phyloP scores from a whole-genome alignment of 2,888 invertebrate species.

The Chouioia cunea region DNA sequence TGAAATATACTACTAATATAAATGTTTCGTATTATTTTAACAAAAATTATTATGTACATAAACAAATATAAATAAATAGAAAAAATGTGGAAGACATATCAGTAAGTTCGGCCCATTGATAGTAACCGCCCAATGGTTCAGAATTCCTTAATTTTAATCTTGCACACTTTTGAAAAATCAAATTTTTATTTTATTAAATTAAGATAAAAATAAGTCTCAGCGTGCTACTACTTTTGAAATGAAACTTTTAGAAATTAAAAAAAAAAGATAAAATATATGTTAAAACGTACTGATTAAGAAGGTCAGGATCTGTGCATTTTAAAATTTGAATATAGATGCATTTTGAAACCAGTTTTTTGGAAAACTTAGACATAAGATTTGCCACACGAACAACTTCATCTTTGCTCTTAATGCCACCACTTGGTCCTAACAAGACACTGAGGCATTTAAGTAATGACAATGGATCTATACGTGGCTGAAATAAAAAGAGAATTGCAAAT shows the following conservation, averaged over 20 bases:
- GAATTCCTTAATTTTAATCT: constrained; percentile 58
- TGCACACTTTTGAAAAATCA: constrained; percentile 56
- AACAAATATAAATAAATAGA: constrained; percentile 14
- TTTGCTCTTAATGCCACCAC: constrained; percentile 89
- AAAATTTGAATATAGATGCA: constrained; percentile 95
- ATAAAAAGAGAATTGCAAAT: constrained; percentile 52
- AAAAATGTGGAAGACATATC: constrained; percentile 60
- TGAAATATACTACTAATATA: neutral
- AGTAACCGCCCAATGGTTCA: constrained; percentile 63
- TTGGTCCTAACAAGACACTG: constrained; percentile 84
- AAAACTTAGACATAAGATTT: constrained; percentile 96
- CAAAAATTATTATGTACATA: neutral
- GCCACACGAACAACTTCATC: constrained; percentile 90
- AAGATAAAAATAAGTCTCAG: constrained; percentile 53
- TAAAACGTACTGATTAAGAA: constrained; percentile 79
- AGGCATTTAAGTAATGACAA: constrained; percentile 89
- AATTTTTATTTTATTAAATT: constrained; percentile 49
- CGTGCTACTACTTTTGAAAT: constrained; percentile 27
- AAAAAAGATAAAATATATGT: constrained; percentile 9
- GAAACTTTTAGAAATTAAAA: neutral
- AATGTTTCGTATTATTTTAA: too few species aligned
- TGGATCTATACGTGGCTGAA: constrained; percentile 94
- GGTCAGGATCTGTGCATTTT: constrained; percentile 85
- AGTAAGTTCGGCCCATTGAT: constrained; percentile 59
- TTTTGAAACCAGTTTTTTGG: constrained; percentile 94